Evolutionary conservation across 2,888 invertebrate species (phyloP).

Genomic region (Acanthococcus lagerstroemiae): DNA sequence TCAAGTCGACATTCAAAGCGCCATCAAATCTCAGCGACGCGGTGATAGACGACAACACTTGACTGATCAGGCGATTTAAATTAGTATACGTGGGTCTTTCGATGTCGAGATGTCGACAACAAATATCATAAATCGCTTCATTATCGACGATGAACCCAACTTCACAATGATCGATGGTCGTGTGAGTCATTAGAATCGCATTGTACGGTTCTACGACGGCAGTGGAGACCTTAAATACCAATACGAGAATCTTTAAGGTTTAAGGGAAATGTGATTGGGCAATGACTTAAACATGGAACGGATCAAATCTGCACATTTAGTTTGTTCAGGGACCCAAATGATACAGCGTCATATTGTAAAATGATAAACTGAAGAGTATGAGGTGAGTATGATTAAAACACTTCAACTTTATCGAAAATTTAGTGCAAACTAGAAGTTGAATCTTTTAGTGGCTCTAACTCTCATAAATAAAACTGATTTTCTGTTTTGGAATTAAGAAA

Average conservation of each 20-base stretch:
- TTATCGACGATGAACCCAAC: conserved; percentile 53
- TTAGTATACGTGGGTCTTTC: conserved; percentile 94
- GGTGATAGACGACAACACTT: conserved; percentile 86
- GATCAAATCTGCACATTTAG: too few relatives aligned
- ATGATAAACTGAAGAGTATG: too few relatives aligned
- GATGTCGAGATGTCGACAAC: conserved; percentile 87
- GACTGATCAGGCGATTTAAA: conserved; percentile 87
- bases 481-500: too few relatives aligned
- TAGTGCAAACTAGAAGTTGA: too few relatives aligned
- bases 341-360: too few relatives aligned
- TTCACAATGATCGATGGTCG: conserved; percentile 53
- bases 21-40: conserved; percentile 88
- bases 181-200: conserved; percentile 51
- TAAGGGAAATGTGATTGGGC: too few relatives aligned
- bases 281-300: too few relatives aligned
- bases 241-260: conserved; percentile 42
- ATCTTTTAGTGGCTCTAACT: too few relatives aligned
- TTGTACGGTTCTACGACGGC: conserved; percentile 53
- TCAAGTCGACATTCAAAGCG: conserved; percentile 83
- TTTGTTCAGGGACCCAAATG: too few relatives aligned
- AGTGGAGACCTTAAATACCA: conserved; percentile 48
- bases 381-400: too few relatives aligned
- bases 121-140: conserved; percentile 66
- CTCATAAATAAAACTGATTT: too few relatives aligned
- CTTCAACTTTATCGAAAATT: too few relatives aligned